phyloP scores from a whole-genome alignment of 2,113 vertebrate genomes.

The Zosterops hypoxanthus region DNA sequence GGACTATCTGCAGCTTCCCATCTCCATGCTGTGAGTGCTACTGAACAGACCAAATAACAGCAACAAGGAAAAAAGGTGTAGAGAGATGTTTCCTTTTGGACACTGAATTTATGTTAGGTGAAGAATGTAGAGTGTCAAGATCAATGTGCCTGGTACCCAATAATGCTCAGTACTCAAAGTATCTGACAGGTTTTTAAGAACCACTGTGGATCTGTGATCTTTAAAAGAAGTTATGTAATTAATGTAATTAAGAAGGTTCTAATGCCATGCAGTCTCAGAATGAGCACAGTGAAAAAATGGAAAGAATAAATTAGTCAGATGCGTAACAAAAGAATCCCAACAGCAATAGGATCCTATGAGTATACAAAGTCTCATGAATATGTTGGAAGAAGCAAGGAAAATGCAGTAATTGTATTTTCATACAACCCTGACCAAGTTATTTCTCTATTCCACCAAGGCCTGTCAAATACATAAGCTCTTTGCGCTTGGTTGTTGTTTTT shows the following conservation, averaged over 20 bases:
- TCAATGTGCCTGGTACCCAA: background rate
- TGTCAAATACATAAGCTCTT: background rate
- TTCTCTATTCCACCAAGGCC: background rate
- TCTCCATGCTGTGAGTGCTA: background rate
- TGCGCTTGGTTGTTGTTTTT: fast-evolving
- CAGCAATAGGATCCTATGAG: background rate
- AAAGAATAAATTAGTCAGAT: background rate
- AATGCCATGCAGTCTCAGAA: background rate
- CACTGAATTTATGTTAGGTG: background rate
- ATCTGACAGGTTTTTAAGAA: background rate
- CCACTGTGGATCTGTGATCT: background rate
- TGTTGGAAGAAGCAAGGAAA: background rate
- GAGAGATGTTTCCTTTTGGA: background rate
- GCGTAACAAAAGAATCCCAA: background rate
- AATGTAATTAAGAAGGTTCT: background rate
- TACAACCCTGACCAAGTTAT: background rate
- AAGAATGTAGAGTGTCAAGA: background rate
- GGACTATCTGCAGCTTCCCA: background rate
- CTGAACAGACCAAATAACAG: background rate
- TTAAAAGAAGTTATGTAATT: background rate
- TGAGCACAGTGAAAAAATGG: background rate
- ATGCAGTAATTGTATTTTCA: background rate
- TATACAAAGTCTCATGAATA: background rate
- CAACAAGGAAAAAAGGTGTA: background rate
- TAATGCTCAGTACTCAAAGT: background rate